phyloP scores from a whole-genome alignment of 2,797 vertebrate species.

The Rhynchonycteris naso region DNA sequence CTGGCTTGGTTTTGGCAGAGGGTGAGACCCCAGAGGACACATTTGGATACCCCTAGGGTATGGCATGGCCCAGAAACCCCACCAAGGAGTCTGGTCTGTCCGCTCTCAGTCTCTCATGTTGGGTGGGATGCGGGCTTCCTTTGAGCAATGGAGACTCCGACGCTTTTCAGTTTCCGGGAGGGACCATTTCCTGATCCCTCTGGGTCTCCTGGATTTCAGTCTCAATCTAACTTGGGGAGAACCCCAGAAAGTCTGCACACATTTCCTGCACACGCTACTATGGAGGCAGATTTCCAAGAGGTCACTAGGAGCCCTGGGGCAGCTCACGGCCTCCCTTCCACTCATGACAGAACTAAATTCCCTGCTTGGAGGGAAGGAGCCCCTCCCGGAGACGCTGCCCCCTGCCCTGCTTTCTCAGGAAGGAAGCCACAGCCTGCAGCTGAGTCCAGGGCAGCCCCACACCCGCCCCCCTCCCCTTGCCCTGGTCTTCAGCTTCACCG shows the following conservation, averaged over 20 bases:
- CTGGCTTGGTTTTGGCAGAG: constrained; percentile 34
- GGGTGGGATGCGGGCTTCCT: neutral
- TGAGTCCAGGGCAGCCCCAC: neutral
- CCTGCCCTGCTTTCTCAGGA: neutral
- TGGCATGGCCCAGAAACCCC: constrained; percentile 57
- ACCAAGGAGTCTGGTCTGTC: neutral
- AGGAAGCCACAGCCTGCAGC: neutral
- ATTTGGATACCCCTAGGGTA: constrained; percentile 62
- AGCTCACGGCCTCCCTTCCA: neutral
- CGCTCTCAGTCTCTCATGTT: neutral
- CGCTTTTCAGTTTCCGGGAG: neutral
- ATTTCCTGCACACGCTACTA: neutral
- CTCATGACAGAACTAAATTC: too few species aligned
- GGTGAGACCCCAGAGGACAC: neutral
- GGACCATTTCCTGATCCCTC: neutral
- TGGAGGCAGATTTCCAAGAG: neutral
- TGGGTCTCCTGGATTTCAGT: constrained; percentile 3
- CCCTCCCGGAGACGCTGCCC: neutral
- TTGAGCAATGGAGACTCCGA: neutral
- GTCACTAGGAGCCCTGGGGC: neutral
- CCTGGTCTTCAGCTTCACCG: neutral
- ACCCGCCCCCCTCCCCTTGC: neutral
- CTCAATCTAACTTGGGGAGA: neutral
- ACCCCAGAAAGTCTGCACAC: neutral
- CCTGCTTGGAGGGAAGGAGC: neutral